Base-by-base conservation (phyloP, 2,113 vertebrate genomes). In the Euleptes europaea region DNA sequence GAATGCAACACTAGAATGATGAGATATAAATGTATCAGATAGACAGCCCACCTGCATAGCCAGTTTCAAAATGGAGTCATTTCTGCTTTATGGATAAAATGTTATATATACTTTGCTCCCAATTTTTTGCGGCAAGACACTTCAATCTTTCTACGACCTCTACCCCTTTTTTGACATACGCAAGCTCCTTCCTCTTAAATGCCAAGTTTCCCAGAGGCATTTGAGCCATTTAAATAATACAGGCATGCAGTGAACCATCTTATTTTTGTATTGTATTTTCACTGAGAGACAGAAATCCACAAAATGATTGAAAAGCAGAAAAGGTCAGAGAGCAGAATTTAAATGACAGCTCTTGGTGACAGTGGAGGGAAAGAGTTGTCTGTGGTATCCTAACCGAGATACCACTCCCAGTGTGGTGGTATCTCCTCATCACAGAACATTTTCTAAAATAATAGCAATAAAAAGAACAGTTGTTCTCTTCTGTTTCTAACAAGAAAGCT, bases 71-170 rank as follows among this genome's bases (percentile, higher is more conserved):
- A 17, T 44, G n/a, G 57, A 51, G 47, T 67, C 12, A 3, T 1
- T 2, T 2, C 73, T 88, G 66, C 82, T 85, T 88, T 89, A 76
- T 65, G 31, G 31, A 71, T 13, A 89, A 79, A 80, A 74, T 65
- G 84, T 89, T 83, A 69, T 72, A 87, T 84, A 82, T 54, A 82
- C 72, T 28, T 42, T 60, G 8, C 26, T 79, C 23, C 23, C 38
- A 31, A 14, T 21, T 72, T 72, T 85, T 86, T 78, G 65, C 84
- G 60, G 69, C 81, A 88, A 83, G 38, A 17, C 78, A 21, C 79
- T 71, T 84, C 87, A 78, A 83, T 84, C 92, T 88, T 88, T 78
- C 85, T 86, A 84, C 11, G 35, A 21, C 78, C 88, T 86, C 77
- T 74, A 17, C 69, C 83, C 84, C 54, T 28, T 91, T 84, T 85